Evolutionary conservation across 1,140 invertebrate genomes (phyloP).

Genomic region (Orchesella cincta): DNA sequence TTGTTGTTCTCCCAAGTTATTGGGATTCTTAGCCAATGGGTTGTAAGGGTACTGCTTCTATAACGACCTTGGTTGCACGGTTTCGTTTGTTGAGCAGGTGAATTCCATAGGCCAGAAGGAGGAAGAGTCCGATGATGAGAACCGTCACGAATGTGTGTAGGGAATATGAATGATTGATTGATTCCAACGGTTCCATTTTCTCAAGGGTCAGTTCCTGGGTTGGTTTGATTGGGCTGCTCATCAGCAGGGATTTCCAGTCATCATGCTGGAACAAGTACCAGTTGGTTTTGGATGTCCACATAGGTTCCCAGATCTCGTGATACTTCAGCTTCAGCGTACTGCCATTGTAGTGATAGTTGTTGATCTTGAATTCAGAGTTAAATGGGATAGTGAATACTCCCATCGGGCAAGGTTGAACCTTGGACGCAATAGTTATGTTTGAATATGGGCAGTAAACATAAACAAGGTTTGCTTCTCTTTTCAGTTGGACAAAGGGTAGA

Average conservation of each 20-base stretch:
- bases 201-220: background rate
- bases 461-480: background rate
- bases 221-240: background rate
- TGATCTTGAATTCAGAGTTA: conserved; percentile 30
- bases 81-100: background rate
- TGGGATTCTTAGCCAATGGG: background rate
- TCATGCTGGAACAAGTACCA: conserved; percentile 29
- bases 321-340: background rate
- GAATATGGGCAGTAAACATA: conserved; percentile 19
- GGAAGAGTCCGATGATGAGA: background rate
- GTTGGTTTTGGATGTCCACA: conserved; percentile 31
- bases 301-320: conserved; percentile 31
- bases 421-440: conserved; percentile 22
- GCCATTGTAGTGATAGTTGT: conserved; percentile 34
- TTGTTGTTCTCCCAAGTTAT: background rate
- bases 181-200: background rate
- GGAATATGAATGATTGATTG: background rate
- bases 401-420: conserved; percentile 24
- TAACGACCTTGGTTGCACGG: background rate
- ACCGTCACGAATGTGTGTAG: background rate
- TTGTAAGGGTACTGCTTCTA: background rate
- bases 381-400: conserved; percentile 30
- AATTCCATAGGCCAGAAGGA: background rate
- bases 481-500: conserved; percentile 5
- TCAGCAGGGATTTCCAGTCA: background rate